Percentiles rank a stretch among this genome's conserved stretches.
Evolutionary conservation across 1,140 invertebrate genomes (phyloP).

Genomic region (Zaprionus davidi): DNA sequence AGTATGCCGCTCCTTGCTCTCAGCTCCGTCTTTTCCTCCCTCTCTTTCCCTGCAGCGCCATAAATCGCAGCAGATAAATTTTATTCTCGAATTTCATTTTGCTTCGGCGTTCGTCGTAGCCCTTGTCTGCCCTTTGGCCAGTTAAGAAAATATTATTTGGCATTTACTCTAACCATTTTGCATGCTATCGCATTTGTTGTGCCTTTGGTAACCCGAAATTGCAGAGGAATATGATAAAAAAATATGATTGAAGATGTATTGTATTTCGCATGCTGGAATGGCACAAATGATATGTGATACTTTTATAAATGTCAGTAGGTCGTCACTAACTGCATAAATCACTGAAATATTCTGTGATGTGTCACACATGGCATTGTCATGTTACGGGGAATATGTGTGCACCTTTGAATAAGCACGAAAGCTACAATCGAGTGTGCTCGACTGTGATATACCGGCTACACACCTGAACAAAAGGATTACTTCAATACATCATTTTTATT

Average conservation of each 20-base stretch:
- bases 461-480: too few species aligned
- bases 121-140: conserved; percentile 47
- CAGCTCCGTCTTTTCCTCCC: not conserved
- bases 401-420: too few species aligned
- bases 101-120: conserved; percentile 34
- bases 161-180: conserved; percentile 11
- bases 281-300: not conserved
- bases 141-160: conserved; percentile 65
- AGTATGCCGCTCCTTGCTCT: conserved; percentile 46
- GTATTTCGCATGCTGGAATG: not conserved
- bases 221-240: not conserved
- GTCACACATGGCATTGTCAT: too few species aligned
- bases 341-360: not conserved
- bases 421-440: too few species aligned
- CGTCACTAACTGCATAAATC: not conserved
- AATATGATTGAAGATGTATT: not conserved
- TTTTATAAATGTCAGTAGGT: not conserved
- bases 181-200: not conserved
- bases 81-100: conserved; percentile 72
- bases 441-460: too few species aligned
- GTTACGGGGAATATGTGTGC: too few species aligned
- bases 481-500: too few species aligned
- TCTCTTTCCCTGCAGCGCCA: conserved; percentile 37
- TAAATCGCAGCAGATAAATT: conserved; percentile 80
- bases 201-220: not conserved